Conservation (phyloP, 2,888 invertebrate genomes). For the Cryptocephalus moraei region DNA sequence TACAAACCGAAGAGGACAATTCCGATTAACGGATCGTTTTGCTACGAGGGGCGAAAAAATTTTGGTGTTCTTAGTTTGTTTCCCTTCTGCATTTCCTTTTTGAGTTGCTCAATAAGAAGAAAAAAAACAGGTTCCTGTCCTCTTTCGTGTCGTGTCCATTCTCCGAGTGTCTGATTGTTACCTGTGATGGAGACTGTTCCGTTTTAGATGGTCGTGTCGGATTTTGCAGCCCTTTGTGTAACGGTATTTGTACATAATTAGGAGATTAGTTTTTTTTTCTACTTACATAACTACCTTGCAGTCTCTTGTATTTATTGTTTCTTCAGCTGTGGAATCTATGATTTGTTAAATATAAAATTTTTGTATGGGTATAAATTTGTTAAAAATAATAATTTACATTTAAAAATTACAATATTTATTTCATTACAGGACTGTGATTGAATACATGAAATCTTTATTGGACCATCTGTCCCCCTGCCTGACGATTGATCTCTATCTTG, state of each 20-base stretch:
- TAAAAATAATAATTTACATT: neutral
- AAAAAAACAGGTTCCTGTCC: too few relatives aligned
- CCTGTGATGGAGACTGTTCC: too few relatives aligned
- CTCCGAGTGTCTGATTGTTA: too few relatives aligned
- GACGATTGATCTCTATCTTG: conserved; percentile 3
- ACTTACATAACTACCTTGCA: conserved; percentile 7
- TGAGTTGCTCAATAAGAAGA: too few relatives aligned
- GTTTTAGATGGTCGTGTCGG: too few relatives aligned
- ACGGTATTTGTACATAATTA: conserved; percentile 6
- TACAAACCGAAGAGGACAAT: conserved; percentile 53
- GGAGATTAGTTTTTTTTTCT: conserved; percentile 12
- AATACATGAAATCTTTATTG: neutral
- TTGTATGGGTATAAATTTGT: conserved; percentile 7
- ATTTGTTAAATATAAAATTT: conserved; percentile 19
- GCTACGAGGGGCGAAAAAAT: neutral
- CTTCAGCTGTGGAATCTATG: conserved; percentile 18
- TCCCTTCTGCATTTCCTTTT: neutral
- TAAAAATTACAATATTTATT: neutral
- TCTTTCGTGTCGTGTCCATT: too few relatives aligned
- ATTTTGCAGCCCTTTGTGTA: neutral
- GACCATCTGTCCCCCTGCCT: neutral
- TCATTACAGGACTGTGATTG: neutral
- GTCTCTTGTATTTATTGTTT: conserved; percentile 24
- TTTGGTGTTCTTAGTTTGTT: neutral
- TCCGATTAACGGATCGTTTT: conserved; percentile 17